phyloP scores from a whole-genome alignment of 2,797 vertebrate genomes.

The Gymnothorax javanicus region DNA sequence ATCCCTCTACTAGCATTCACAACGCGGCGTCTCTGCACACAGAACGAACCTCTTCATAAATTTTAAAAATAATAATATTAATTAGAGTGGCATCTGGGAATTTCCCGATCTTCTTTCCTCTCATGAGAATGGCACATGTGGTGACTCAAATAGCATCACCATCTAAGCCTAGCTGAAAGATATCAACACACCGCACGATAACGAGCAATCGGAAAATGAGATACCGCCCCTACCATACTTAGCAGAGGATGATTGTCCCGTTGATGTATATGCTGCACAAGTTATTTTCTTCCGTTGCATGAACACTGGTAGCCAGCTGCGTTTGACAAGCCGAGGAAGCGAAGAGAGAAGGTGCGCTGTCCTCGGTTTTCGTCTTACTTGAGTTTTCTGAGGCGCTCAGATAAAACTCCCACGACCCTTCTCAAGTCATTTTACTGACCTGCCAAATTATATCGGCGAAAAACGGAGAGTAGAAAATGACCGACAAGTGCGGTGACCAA shows the following conservation, averaged over 20 bases:
- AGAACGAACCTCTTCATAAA: not conserved
- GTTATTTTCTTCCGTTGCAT: not conserved
- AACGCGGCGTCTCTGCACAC: not conserved
- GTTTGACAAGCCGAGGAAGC: not conserved
- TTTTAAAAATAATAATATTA: not conserved
- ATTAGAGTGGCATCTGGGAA: not conserved
- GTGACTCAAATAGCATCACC: slow-evolving; percentile 24
- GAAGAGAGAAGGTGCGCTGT: slow-evolving; percentile 20
- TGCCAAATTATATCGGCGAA: slow-evolving; percentile 2
- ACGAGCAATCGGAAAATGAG: not conserved
- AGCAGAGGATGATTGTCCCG: not conserved
- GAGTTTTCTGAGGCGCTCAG: slow-evolving; percentile 19
- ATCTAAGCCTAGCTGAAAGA: slow-evolving; percentile 5
- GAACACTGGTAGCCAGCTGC: not conserved
- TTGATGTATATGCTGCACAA: not conserved
- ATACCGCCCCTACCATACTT: slow-evolving; percentile 29
- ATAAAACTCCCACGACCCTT: slow-evolving; percentile 1
- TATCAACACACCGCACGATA: not conserved
- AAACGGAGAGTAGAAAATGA: slow-evolving; percentile 17
- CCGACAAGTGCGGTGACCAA: slow-evolving; percentile 24
- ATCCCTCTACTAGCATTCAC: not conserved
- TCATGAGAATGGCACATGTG: slow-evolving; percentile 19
- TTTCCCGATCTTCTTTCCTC: not conserved
- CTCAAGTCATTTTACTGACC: slow-evolving; percentile 9
- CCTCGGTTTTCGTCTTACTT: slow-evolving; percentile 13